A percentile compares a stretch with the other conserved stretches of the same genome.
These are phyloP conservation scores for Eupelmus urozonus DNA, from an alignment of 2,888 invertebrate genomes.

Conservation along the genomic window DNA sequence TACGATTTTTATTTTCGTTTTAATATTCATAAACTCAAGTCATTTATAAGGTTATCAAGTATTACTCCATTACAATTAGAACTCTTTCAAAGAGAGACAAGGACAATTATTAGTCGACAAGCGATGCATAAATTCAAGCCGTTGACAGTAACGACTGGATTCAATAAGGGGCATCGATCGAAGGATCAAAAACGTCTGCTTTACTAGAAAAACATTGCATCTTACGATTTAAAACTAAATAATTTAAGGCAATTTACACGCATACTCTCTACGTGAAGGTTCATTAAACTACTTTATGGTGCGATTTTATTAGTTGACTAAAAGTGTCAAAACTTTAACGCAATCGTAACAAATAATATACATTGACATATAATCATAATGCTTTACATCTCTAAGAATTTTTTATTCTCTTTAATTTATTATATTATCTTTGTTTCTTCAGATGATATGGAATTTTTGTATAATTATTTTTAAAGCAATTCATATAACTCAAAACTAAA, in stretches of 20 bases:
- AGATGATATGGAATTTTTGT: too few relatives aligned
- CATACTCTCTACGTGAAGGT: conserved; percentile 41
- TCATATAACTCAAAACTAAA: too few relatives aligned
- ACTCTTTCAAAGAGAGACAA: conserved; percentile 9
- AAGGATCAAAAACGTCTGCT: conserved; percentile 37
- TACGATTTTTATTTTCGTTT: conserved; percentile 3
- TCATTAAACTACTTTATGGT: conserved; percentile 38
- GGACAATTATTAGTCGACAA: conserved; percentile 6
- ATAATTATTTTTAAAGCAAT: too few relatives aligned
- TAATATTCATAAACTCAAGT: conserved; percentile 17
- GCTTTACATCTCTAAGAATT: too few relatives aligned
- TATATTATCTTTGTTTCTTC: too few relatives aligned
- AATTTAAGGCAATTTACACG: conserved; percentile 58
- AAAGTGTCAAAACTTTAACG: too few relatives aligned
- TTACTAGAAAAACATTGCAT: conserved; percentile 43
- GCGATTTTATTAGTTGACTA: conserved; percentile 28
- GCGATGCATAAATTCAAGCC: conserved; percentile 9
- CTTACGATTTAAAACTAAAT: conserved; percentile 37
- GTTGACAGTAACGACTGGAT: conserved; percentile 42
- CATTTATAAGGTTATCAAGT: conserved; percentile 28
- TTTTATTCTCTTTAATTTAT: conserved; percentile 26
- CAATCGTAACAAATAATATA: too few relatives aligned
- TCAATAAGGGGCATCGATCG: conserved; percentile 25
- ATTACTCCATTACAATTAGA: conserved; percentile 15
- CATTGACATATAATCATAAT: too few relatives aligned